These are phyloP conservation scores for Notospermus geniculatus DNA, from an alignment of 1,140 invertebrate genomes.

Conservation along the genomic window DNA sequence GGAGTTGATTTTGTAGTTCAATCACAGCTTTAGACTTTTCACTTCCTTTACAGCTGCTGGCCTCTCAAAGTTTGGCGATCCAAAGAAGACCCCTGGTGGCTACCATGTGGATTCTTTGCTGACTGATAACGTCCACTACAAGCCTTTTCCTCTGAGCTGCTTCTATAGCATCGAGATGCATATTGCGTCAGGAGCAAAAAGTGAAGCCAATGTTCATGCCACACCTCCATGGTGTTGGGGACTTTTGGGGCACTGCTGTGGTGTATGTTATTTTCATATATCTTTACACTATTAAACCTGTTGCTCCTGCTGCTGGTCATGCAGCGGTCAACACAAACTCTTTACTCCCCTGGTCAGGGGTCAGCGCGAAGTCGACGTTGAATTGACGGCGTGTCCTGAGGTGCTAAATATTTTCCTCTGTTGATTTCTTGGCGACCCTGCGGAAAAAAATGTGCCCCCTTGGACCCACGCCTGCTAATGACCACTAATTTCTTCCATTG, in stretches of 20 bases:
- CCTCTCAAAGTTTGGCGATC: slow-evolving; percentile 27
- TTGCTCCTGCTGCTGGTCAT: neutral
- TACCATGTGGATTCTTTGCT: slow-evolving; percentile 37
- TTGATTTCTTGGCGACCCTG: no score
- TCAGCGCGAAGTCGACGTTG: neutral
- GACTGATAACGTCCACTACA: slow-evolving; percentile 30
- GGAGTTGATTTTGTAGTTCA: neutral
- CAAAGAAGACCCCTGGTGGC: slow-evolving; percentile 18
- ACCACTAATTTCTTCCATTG: slow-evolving; percentile 19
- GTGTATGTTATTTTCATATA: slow-evolving; percentile 14
- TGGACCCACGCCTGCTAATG: no score
- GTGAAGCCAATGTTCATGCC: slow-evolving; percentile 33
- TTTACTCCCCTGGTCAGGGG: neutral
- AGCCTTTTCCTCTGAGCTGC: slow-evolving; percentile 36
- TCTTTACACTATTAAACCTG: no score
- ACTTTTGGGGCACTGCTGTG: slow-evolving; percentile 32
- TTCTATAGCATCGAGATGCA: slow-evolving; percentile 40
- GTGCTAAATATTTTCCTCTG: neutral
- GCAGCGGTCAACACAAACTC: neutral
- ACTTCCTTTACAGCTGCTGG: slow-evolving; percentile 28
- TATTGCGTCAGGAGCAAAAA: slow-evolving; percentile 28
- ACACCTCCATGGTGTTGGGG: slow-evolving; percentile 29
- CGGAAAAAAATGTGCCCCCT: no score
- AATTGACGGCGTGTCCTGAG: neutral
- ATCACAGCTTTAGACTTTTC: neutral